phyloP scores from a whole-genome alignment of 1,140 invertebrate genomes.

The Penaeus japonicus region DNA sequence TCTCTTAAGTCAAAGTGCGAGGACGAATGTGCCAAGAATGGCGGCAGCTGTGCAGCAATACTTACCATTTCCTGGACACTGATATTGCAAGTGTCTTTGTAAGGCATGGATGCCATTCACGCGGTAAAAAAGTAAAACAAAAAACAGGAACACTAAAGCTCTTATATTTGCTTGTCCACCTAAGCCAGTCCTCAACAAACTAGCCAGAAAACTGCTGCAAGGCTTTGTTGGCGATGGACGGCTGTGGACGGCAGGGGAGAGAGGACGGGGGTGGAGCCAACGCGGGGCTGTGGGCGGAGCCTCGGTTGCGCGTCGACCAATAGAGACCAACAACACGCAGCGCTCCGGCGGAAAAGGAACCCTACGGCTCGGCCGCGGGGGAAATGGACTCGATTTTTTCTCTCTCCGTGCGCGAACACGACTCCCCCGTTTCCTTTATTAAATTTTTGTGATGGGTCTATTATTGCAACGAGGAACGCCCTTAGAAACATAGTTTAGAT shows the following conservation, averaged over 20 bases:
- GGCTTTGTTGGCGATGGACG: slow-evolving; percentile 45
- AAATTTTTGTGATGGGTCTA: slow-evolving; percentile 42
- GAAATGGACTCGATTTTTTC: slow-evolving; percentile 10
- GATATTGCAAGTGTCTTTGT: slow-evolving; percentile 15
- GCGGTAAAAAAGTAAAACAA: slow-evolving; percentile 17
- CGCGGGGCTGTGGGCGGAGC: neutral
- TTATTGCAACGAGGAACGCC: slow-evolving; percentile 16
- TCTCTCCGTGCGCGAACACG: neutral
- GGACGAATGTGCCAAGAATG: too few relatives aligned
- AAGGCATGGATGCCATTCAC: slow-evolving; percentile 37
- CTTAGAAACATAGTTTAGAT: neutral
- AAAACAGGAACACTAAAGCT: slow-evolving; percentile 15
- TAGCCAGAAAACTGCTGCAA: slow-evolving; percentile 31
- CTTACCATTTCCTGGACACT: slow-evolving; percentile 32
- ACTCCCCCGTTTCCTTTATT: slow-evolving; percentile 25
- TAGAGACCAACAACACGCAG: neutral
- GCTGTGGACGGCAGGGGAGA: neutral
- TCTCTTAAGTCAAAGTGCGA: too few relatives aligned
- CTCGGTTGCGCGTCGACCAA: neutral
- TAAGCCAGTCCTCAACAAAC: slow-evolving; percentile 29
- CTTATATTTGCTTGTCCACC: slow-evolving; percentile 50
- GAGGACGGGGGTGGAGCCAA: neutral
- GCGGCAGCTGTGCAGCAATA: neutral
- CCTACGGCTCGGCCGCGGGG: neutral
- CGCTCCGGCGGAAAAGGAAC: neutral